Conservation (phyloP, 2,888 invertebrate genomes). For the Temnothorax ravouxi region DNA sequence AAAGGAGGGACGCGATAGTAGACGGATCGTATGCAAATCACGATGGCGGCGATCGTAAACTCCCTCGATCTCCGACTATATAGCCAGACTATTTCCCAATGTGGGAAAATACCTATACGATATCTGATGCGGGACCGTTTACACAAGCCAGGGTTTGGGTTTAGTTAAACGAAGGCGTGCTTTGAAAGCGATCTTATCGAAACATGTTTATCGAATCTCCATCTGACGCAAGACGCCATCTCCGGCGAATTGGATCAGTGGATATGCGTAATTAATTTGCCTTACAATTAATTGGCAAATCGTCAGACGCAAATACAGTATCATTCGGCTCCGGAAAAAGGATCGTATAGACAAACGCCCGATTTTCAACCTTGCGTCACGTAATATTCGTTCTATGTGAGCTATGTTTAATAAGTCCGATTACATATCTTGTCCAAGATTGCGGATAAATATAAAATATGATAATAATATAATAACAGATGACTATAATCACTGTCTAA, state of each 20-base stretch:
- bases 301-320: slow-evolving; percentile 2
- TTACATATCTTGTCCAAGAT: background rate
- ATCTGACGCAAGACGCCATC: slow-evolving; percentile 9
- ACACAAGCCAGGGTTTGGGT: slow-evolving; percentile 1
- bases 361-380: background rate
- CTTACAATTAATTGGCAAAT: slow-evolving; percentile 5
- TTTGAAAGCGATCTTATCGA: slow-evolving; percentile 51
- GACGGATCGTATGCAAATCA: slow-evolving; percentile 42
- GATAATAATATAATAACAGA: background rate
- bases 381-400: background rate
- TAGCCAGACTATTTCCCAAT: slow-evolving; percentile 14
- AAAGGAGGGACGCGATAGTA: background rate
- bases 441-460: background rate
- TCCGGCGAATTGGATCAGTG: slow-evolving; percentile 12
- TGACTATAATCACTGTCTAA: background rate
- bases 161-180: slow-evolving; percentile 33
- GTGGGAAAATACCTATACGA: slow-evolving; percentile 40
- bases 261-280: slow-evolving; percentile 37
- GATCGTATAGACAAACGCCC: background rate
- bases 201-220: slow-evolving; percentile 44
- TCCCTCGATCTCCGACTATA: background rate
- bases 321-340: background rate
- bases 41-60: slow-evolving; percentile 42
- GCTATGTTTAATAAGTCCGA: background rate
- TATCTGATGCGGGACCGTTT: slow-evolving; percentile 36